Percentiles rank a stretch among this genome's conserved stretches.
phyloP scores from a whole-genome alignment of 2,113 vertebrate genomes.

The Poecilia latipinna region DNA sequence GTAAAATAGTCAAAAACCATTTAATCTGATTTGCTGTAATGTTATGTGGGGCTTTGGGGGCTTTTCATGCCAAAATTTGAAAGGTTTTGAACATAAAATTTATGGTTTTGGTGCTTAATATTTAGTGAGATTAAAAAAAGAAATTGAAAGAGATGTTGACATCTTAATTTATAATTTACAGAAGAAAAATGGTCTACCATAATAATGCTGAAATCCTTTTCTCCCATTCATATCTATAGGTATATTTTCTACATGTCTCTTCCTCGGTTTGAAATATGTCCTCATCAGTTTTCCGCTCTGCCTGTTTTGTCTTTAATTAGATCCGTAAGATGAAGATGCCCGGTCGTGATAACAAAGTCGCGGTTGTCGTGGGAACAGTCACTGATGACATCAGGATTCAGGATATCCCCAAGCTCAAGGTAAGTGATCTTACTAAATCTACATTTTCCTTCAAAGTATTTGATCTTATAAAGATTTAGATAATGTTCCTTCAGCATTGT shows the following conservation, averaged over 20 bases:
- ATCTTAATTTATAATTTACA: not conserved
- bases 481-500: not conserved
- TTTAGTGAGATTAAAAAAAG: not conserved
- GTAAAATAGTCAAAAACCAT: too few relatives aligned
- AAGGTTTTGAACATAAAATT: too few relatives aligned
- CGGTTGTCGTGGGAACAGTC: slow-evolving; percentile 89
- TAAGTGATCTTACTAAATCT: slow-evolving; percentile 20
- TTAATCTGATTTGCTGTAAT: not conserved
- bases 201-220: not conserved
- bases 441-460: not conserved
- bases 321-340: slow-evolving; percentile 90
- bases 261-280: not conserved
- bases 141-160: not conserved
- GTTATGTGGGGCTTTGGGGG: not conserved
- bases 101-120: not conserved
- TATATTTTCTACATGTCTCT: not conserved
- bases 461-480: not conserved
- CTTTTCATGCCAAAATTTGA: too few relatives aligned
- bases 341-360: slow-evolving; percentile 86
- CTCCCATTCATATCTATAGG: too few relatives aligned
- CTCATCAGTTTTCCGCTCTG: not conserved
- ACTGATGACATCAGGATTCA: slow-evolving; percentile 90
- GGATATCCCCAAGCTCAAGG: slow-evolving; percentile 92
- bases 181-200: not conserved
- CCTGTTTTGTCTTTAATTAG: slow-evolving; percentile 54